These are phyloP conservation scores for Leguminivora glycinivorella DNA, from an alignment of 1,140 invertebrate genomes.

Conservation along the genomic window DNA sequence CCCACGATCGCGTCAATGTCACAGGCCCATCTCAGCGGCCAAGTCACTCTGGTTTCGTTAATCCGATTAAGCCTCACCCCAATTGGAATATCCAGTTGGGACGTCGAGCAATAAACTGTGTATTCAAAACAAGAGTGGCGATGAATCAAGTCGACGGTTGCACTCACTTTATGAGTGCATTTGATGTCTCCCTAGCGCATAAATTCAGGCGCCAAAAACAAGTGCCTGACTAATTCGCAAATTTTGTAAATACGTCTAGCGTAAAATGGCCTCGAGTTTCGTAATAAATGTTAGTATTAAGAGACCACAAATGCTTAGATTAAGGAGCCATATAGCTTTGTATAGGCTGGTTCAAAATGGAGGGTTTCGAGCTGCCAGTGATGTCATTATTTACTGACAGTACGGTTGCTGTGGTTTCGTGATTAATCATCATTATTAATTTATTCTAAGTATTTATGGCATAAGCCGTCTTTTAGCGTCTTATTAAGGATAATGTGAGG, in stretches of 20 bases:
- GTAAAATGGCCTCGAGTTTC: neutral
- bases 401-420: too few species aligned
- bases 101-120: constrained; percentile 24
- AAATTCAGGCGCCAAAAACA: constrained; percentile 26
- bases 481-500: too few species aligned
- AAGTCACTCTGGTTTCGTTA: neutral
- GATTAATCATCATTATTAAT: too few species aligned
- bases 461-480: too few species aligned
- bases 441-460: too few species aligned
- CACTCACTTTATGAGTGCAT: constrained; percentile 24
- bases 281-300: neutral
- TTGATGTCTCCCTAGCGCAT: constrained; percentile 18
- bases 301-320: neutral
- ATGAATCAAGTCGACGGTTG: constrained; percentile 26
- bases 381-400: too few species aligned
- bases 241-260: neutral
- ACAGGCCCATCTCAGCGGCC: neutral
- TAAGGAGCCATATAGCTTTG: too few species aligned
- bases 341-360: too few species aligned
- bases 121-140: constrained; percentile 26
- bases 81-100: neutral
- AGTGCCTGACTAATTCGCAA: neutral
- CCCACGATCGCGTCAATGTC: too few species aligned
- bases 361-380: too few species aligned
- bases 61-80: neutral